Percentiles rank a stretch among this genome's conserved stretches.
Evolutionary conservation across 2,113 vertebrate species (phyloP).

Genomic region (Synchiropus splendidus): DNA sequence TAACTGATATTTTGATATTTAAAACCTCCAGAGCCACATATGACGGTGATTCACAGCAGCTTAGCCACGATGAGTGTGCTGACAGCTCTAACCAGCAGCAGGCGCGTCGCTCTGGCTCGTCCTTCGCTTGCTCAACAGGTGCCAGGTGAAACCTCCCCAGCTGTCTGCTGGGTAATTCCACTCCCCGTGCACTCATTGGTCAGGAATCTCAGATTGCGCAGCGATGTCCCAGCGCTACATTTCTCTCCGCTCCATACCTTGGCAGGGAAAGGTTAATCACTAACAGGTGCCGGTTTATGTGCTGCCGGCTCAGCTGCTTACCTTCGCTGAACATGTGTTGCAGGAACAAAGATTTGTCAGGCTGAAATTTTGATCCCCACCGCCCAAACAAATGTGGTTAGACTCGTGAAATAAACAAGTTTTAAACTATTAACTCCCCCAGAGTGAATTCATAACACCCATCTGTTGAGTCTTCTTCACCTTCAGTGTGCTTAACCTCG

Average conservation of each 20-base stretch:
- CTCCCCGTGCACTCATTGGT: slow-evolving; percentile 17
- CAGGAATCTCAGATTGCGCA: slow-evolving; percentile 25
- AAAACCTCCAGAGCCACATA: slow-evolving; percentile 3
- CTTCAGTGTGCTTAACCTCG: no score
- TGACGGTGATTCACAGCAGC: slow-evolving; percentile 21
- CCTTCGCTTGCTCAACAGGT: slow-evolving; percentile 46
- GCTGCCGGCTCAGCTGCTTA: slow-evolving; percentile 45
- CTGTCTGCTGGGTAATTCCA: slow-evolving; percentile 43
- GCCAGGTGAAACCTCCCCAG: slow-evolving; percentile 57
- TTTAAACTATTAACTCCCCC: no score
- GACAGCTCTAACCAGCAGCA: slow-evolving; percentile 12
- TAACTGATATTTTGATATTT: no score
- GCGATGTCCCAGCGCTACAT: slow-evolving; percentile 27
- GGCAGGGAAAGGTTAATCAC: slow-evolving; percentile 49
- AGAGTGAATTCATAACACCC: no score
- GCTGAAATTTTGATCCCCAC: slow-evolving; percentile 7
- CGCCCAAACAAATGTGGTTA: background rate
- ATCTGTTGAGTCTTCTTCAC: no score
- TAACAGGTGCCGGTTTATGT: slow-evolving; percentile 58
- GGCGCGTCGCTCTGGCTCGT: slow-evolving; percentile 7
- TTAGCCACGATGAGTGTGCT: slow-evolving; percentile 8
- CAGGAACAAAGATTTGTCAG: slow-evolving; percentile 22
- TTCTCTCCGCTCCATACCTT: slow-evolving; percentile 42
- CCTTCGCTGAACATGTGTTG: slow-evolving; percentile 37
- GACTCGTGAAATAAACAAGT: no score